Conservation (phyloP, 2,113 vertebrate genomes). For the Falco punctatus region DNA sequence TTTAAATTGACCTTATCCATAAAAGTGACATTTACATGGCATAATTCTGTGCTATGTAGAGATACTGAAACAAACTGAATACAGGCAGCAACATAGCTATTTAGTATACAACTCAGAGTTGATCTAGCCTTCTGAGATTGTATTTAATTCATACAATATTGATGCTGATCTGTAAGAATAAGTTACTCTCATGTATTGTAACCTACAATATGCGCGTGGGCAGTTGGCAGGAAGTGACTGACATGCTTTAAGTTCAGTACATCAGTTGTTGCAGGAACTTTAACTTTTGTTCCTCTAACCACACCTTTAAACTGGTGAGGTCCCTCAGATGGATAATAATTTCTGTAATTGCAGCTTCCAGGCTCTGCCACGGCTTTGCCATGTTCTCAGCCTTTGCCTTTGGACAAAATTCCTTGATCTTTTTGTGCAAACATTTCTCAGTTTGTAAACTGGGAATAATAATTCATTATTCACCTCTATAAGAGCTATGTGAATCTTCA, state of each 20-base stretch:
- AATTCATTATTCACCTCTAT: slow-evolving; percentile 6
- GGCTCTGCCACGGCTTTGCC: neutral
- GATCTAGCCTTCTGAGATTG: neutral
- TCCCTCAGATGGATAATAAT: neutral
- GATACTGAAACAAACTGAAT: neutral
- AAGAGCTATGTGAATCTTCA: slow-evolving; percentile 7
- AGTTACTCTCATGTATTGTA: neutral
- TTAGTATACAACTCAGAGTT: neutral
- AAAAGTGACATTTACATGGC: slow-evolving; percentile 59
- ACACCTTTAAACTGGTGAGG: neutral
- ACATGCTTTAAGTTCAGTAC: neutral
- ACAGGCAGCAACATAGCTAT: neutral
- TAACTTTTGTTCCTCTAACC: neutral
- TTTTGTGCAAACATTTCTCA: slow-evolving; percentile 23
- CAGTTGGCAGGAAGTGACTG: neutral
- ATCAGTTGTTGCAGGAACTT: neutral
- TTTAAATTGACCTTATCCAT: slow-evolving; percentile 67
- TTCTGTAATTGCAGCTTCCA: neutral
- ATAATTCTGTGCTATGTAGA: slow-evolving; percentile 15
- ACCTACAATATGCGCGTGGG: neutral
- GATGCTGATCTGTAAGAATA: neutral
- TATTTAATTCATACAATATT: neutral
- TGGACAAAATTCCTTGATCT: neutral
- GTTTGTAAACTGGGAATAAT: neutral
- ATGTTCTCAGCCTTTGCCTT: neutral